Base-by-base conservation (phyloP, 2,888 invertebrate genomes). In the Mythimna ferrago region DNA sequence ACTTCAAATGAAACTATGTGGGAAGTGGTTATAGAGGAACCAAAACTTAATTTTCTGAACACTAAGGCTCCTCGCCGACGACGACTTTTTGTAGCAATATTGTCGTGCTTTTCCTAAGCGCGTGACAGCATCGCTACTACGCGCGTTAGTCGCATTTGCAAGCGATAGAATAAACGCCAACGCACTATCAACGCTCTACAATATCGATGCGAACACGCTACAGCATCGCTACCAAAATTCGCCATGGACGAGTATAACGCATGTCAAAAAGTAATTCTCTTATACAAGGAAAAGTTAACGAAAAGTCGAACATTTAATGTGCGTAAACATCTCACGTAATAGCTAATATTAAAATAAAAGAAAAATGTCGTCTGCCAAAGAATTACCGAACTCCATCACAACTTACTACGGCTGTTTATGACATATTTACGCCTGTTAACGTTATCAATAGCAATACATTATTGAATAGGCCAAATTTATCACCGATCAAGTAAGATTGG, bases 401-500 rank as follows among this genome's bases (percentile, higher is more conserved):
- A 64, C 57, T 73, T 82, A 84, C 71, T 71, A 38, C 61, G 9
- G 32, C 54, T 66, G 58, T 84, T 84, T 85, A 86, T 72, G 83
- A 82, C 86, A 86, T 87, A 90, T 93, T 92, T 92, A 87, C 88
- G 91, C 91, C 92, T 91, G 92, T 95, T 94, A 94, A 92, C 92
- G 92, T 91, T 93, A 93, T 94, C 92, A 93, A 94, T 89, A 88
- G 82, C 90, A 86, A 88, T 90, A 91, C 91, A 91, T 94, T 92
- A 95, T 94, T 94, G 94, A 94, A 94, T 93, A 89, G 90, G 80
- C 67, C 77, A 76, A 88, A 92, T 92, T 95, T 94, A 95, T 93
- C 86, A 91, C 86, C 93, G 81, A 93, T 96, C 95, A 96, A 95
- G 90, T 86, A 89, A 92, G 95, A 96, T 95, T 95, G 94, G 93